Base-by-base conservation (phyloP, 2,888 invertebrate genomes). In the Drosophila rubida region DNA sequence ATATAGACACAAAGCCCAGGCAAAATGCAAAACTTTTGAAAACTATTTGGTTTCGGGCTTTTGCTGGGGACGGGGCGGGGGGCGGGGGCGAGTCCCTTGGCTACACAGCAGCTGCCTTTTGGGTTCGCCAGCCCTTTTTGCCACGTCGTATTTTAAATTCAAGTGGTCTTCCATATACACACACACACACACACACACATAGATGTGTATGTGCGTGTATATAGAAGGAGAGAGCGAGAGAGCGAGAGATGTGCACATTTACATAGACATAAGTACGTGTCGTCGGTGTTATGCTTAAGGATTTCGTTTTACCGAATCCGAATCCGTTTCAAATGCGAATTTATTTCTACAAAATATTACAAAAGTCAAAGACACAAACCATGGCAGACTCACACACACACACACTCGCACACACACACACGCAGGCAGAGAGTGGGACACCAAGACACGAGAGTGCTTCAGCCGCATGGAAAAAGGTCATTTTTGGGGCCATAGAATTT, bases 281-380 rank as follows among this genome's bases (percentile, higher is more conserved):
- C 68, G 69, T 77, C 71, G 71, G 62, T 87, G 82, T 75, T 72
- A 65, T 82, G 88, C 77, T 75, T 80, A 75, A 90, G 90, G 90
- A 90, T 90, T 90, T 90, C 90, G 88, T 85, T 90, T 39, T 45
- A 41, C 45, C 53, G 60, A 60, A 53, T 87, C 73, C 73, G 78
- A 90, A 87, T 90, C 90, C 90, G 87, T 90, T 90, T 90, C 90
- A 90, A 90, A 90, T 90, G 88, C 79, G 89, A 89, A 90, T 90
- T 90, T 89, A 90, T 90, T 88, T 86, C 82, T 77, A 86, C 86
- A 90, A 89, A 88, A 90, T 90, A 89, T 89, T 90, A 90, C 86
- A 87, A 90, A 90, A 90, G 90, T 90, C 90, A 89, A 89, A 89
- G 89, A 88, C 87, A 87, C 54, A 72, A 59, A 63, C 66, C 63